Percentiles rank a stretch among this genome's conserved stretches.
Evolutionary conservation across 1,140 invertebrate species (phyloP).

Genomic region (Trichonephila clavipes): DNA sequence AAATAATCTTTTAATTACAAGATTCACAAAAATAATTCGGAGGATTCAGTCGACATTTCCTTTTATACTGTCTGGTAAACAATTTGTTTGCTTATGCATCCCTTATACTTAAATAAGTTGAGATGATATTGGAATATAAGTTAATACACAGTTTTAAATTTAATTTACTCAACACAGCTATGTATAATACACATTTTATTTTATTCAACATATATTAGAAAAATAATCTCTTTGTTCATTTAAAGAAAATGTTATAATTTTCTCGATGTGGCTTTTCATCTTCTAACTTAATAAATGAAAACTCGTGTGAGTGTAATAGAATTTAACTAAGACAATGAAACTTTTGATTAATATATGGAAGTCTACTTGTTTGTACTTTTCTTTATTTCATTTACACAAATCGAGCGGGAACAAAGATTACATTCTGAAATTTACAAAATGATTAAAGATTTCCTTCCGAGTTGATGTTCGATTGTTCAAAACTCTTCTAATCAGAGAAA

Average conservation of each 20-base stretch:
- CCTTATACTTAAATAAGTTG: no score
- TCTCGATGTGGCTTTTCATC: background rate
- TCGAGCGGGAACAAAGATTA: background rate
- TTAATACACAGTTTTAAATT: no score
- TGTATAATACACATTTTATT: background rate
- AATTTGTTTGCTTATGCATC: no score
- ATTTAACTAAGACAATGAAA: background rate
- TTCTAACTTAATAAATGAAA: background rate
- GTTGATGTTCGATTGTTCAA: background rate
- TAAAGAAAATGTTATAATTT: background rate
- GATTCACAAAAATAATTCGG: no score
- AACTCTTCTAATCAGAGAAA: background rate
- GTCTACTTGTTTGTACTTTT: background rate
- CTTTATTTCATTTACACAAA: slow-evolving; percentile 6
- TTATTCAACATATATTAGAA: background rate
- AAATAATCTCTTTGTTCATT: background rate
- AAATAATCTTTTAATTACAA: no score
- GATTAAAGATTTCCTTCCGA: background rate
- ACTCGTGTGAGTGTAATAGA: background rate
- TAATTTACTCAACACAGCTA: no score
- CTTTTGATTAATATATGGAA: background rate
- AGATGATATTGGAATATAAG: no score
- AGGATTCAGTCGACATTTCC: no score
- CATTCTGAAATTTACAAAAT: background rate
- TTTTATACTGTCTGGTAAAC: no score